Evolutionary conservation across 37 sponge, comb jelly and placozoan genomes (phyloP), one percentile per base, ranked within the genome.

Genomic region (Beroe forskalii): DNA sequence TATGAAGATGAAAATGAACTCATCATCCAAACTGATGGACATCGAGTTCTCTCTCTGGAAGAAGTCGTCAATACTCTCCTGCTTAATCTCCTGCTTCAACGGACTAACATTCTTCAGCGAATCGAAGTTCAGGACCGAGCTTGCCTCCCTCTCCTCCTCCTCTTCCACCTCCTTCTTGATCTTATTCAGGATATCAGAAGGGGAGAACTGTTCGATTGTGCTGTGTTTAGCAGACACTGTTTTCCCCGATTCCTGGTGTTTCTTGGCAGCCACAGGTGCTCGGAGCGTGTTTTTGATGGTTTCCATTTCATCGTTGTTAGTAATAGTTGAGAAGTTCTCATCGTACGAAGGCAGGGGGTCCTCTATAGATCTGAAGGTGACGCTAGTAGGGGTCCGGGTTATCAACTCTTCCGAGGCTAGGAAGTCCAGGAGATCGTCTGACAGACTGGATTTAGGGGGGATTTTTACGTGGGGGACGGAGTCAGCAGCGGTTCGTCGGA

Each of bases 321-420:
- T 80, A 25, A 80, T 20, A 1, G 86, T 80, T 22, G 55, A 22
- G 55, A 80, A 80, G 30, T 80, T 44, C n/a, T 38, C 55, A 4
- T 80, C 86, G 86, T 80, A 80, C 1, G 55, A 44, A n/a, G 86
- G 86, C 2, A 80, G 44, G 27, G 86, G 86, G 27, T 80, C 86
- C 40, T 80, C 86, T 28, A 80, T 80, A 1, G 86, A 80, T 20
- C n/a, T 41, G 86, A 80, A 80, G 55, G 86, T 44, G 0, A 44
- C 86, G 3, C 38, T 33, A 24, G 86, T 80, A 17, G 86, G 86
- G 6, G 86, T 80, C 35, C 40, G 37, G 86, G 86, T 41, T 33
- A 17, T 32, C 38, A 69, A 37, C 72, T 69, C 72, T 32, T 69
- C 72, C 1, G 72, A 69, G 36, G 44, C 86, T 0, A 80, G 44